Base-by-base conservation (phyloP, 2,888 invertebrate genomes). In the Eupithecia subfuscata region DNA sequence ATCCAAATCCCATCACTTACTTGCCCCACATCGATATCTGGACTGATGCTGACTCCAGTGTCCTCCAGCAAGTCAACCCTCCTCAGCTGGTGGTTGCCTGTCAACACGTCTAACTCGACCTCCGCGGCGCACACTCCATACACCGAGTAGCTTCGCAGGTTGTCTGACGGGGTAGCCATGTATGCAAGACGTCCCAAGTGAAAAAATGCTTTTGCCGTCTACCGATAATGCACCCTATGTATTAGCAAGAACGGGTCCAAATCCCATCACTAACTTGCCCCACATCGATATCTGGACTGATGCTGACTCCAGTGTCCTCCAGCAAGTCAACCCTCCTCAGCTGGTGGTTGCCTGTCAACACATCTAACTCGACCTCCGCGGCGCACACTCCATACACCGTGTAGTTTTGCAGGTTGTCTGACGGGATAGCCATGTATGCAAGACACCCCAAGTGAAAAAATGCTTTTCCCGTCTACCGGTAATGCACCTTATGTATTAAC, bases 1-100 rank as follows among this genome's bases (percentile, higher is more conserved):
- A 12, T 64, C 30, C 30, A 64, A 30, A 34, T 64, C 34, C 8
- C 7, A 64, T 52, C 0, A 25, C 14, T 67, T 12, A 95, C 95
- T 92, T 97, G 97, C n/a, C 97, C 97, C 25, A 97, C 91, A 84
- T 97, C 97, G 37, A 97, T 89, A 69, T 95, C 90, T 0, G 97
- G 97, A 85, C 95, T 97, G 79, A 97, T 87, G 85, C 96, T 96
- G 79, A 95, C 88, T 0, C 97, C 97, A 0, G 95, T 95, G 83
- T 97, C 97, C 83, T 97, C 96, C 2, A 96, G 82, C 40, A 97
- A 82, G 85, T 97, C 97, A 0, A 96, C 96, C 37, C 97, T 90
- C 0, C 85, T 84, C 45, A 96, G 84, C 75, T 95, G 87, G n/a
- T n/a, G 0, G 16, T 56, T n/a, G 79, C 97, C 97, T 0, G 97